phyloP scores from a whole-genome alignment of 2,113 vertebrate species.

The Sitta europaea region DNA sequence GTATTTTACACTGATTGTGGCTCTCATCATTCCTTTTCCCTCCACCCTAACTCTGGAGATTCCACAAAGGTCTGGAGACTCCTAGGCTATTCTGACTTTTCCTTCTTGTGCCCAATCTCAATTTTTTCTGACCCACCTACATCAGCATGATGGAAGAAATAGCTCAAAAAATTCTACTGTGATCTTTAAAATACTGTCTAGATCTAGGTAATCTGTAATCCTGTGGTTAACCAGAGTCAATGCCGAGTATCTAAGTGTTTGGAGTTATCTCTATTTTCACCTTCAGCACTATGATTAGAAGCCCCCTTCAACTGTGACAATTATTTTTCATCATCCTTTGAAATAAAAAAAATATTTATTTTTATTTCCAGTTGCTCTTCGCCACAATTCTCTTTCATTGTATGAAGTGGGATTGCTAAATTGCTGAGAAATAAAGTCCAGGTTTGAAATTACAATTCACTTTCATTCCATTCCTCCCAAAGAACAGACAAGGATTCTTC shows the following conservation, averaged over 20 bases:
- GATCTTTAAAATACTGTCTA: neutral
- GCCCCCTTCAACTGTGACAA: neutral
- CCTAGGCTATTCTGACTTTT: neutral
- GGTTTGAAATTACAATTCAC: neutral
- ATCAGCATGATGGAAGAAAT: accelerated
- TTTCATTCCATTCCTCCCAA: neutral
- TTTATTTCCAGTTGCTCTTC: neutral
- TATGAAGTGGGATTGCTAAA: neutral
- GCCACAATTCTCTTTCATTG: neutral
- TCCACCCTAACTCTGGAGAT: neutral
- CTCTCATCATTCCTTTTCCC: neutral
- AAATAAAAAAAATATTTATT: neutral
- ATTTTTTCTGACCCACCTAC: neutral
- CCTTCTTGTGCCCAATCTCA: neutral
- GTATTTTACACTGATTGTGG: neutral
- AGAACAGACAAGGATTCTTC: neutral
- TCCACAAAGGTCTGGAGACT: neutral
- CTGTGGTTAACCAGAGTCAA: neutral
- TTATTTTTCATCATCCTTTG: neutral
- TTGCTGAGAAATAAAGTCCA: neutral
- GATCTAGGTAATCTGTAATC: neutral
- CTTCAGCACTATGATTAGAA: neutral
- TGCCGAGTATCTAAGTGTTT: neutral
- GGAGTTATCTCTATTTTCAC: neutral
- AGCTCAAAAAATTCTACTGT: neutral